A percentile compares a stretch with the other conserved stretches of the same genome.
Evolutionary conservation across 1,140 invertebrate genomes (phyloP).

Genomic region (Lamellibrachia luymesi): DNA sequence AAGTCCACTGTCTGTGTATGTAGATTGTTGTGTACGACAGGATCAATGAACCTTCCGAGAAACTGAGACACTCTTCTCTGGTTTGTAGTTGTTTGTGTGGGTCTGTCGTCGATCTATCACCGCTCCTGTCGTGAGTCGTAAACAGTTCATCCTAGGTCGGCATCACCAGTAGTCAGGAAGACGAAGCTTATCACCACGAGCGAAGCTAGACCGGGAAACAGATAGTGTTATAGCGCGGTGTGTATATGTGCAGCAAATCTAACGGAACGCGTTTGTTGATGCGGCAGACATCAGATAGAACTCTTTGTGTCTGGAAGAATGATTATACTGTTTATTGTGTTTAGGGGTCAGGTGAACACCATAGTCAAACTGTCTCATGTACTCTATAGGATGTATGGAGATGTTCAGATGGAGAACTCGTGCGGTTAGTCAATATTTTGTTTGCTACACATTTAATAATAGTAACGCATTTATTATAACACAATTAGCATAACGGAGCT

Average conservation of each 20-base stretch:
- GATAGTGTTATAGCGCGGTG: not conserved
- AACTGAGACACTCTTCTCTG: not conserved
- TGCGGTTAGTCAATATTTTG: no score
- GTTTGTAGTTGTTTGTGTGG: not conserved
- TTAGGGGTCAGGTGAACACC: no score
- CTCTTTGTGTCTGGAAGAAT: no score
- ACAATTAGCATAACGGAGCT: no score
- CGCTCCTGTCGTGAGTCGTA: not conserved
- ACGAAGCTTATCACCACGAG: not conserved
- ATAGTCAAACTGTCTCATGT: no score
- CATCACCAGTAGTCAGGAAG: not conserved
- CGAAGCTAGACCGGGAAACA: not conserved
- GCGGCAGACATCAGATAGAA: not conserved
- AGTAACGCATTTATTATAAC: not conserved
- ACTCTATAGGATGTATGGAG: not conserved
- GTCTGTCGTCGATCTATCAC: not conserved
- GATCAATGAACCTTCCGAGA: not conserved
- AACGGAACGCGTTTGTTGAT: not conserved
- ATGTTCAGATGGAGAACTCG: no score
- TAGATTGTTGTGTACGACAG: not conserved
- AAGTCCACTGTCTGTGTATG: not conserved
- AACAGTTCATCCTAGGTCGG: not conserved
- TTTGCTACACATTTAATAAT: no score
- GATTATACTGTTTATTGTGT: not conserved
- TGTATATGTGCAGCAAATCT: not conserved